phyloP scores from a whole-genome alignment of 2,113 vertebrate genomes.

The Sylvia atricapilla region DNA sequence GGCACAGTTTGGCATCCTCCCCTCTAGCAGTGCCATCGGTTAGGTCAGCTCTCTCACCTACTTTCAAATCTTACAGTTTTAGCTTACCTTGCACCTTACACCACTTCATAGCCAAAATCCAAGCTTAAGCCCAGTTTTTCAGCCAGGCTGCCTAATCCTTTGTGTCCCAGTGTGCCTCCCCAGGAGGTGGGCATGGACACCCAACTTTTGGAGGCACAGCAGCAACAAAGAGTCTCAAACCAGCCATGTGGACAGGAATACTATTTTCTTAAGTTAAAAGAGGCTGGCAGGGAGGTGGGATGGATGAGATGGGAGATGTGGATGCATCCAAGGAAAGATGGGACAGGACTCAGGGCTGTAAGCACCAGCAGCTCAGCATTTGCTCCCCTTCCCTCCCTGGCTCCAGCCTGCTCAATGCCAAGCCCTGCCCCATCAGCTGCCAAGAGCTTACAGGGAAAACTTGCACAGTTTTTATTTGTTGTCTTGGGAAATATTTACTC shows the following conservation, averaged over 20 bases:
- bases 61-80: neutral
- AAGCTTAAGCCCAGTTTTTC: neutral
- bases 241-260: fast-evolving
- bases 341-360: neutral
- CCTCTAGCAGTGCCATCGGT: fast-evolving
- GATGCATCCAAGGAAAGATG: neutral
- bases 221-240: neutral
- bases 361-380: fast-evolving
- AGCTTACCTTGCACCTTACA: neutral
- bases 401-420: fast-evolving
- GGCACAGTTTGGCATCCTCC: neutral
- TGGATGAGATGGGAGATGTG: fast-evolving
- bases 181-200: neutral
- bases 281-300: neutral
- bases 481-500: neutral
- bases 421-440: neutral
- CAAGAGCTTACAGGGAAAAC: neutral
- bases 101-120: neutral
- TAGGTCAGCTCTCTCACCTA: neutral
- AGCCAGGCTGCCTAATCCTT: neutral
- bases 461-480: neutral
- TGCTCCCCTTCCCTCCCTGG: neutral
- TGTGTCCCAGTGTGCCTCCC: neutral
- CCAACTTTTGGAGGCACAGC: neutral
- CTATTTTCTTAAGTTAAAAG: neutral